Evolutionary conservation across 2,113 vertebrate genomes (phyloP).

Genomic region (Alces alces): DNA sequence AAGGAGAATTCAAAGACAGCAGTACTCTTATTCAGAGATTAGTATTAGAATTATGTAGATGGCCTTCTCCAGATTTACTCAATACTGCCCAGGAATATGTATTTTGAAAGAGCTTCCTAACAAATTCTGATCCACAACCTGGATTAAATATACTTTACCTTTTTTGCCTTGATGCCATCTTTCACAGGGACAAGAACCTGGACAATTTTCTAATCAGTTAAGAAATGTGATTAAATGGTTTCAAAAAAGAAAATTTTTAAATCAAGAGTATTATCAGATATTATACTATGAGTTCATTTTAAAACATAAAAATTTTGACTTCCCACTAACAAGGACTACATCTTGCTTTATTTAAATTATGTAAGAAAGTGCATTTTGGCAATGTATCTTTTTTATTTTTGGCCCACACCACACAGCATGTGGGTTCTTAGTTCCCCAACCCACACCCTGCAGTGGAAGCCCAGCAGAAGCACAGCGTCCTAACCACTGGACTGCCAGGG

Average conservation of each 20-base stretch:
- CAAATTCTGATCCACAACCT: background rate
- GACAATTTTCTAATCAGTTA: background rate
- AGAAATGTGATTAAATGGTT: background rate
- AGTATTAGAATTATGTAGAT: background rate
- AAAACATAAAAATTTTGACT: background rate
- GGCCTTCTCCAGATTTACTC: background rate
- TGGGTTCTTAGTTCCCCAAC: background rate
- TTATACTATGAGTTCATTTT: background rate
- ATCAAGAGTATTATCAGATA: background rate
- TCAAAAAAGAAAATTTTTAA: background rate
- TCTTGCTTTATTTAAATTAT: background rate
- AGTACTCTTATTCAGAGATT: background rate
- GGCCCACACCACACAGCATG: background rate
- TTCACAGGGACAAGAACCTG: background rate
- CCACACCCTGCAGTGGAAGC: background rate
- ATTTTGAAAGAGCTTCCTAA: conserved; percentile 11
- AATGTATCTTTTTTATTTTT: background rate
- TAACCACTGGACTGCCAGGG: background rate
- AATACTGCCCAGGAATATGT: background rate
- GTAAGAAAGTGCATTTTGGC: background rate
- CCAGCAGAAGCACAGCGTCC: background rate
- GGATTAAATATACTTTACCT: background rate
- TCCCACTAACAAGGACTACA: background rate
- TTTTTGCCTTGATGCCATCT: background rate
- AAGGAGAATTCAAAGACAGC: background rate